Conservation (phyloP, 2,888 invertebrate genomes). For the Erpobdella octoculata region DNA sequence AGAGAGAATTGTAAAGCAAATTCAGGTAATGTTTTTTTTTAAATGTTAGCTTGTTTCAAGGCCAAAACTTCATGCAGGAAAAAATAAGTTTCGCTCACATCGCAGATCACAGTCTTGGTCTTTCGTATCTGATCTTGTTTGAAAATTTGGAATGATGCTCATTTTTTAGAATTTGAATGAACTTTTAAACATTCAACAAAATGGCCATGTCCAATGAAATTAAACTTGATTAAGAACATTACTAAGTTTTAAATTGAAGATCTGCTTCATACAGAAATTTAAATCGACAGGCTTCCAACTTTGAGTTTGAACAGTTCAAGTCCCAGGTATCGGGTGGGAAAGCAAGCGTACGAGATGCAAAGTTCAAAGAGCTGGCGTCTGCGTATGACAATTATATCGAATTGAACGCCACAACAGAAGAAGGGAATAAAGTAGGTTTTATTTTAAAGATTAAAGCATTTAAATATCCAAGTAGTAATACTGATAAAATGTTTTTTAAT, state of each 20-base stretch:
- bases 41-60: not conserved
- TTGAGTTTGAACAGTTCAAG: conserved; percentile 14
- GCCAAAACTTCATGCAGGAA: not conserved
- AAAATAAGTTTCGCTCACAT: not conserved
- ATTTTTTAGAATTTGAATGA: not conserved
- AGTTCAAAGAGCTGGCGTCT: conserved; percentile 75
- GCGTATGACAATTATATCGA: conserved; percentile 88
- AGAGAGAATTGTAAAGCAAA: conserved; percentile 44
- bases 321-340: not conserved
- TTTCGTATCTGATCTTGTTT: too few species aligned
- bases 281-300: conserved; percentile 17
- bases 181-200: not conserved
- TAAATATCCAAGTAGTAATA: too few species aligned
- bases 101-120: too few species aligned
- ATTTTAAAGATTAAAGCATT: too few species aligned
- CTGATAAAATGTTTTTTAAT: too few species aligned
- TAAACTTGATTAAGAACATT: too few species aligned
- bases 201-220: too few species aligned
- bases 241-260: too few species aligned
- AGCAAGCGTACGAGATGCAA: conserved; percentile 61
- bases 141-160: too few species aligned
- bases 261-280: too few species aligned
- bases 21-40: conserved; percentile 42
- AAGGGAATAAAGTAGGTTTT: conserved; percentile 81
- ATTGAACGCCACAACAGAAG: conserved; percentile 78